Conservation (phyloP, 2,113 vertebrate species). For the Leucoraja erinaceus region DNA sequence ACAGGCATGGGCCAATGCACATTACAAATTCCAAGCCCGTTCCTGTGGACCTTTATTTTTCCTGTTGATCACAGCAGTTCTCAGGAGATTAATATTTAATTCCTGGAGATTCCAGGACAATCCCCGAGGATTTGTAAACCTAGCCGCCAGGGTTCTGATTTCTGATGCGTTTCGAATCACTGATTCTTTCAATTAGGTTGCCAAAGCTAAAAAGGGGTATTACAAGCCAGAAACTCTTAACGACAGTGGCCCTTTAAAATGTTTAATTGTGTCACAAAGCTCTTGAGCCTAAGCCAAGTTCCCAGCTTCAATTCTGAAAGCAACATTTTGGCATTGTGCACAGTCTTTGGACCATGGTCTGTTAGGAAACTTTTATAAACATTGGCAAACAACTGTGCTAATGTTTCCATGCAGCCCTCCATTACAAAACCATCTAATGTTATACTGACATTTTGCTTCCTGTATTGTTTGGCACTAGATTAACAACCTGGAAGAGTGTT, state of each 20-base stretch:
- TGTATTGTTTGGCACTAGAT: conserved; percentile 23
- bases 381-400: conserved; percentile 27
- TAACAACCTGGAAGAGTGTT: conserved; percentile 1
- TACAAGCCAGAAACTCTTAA: background rate
- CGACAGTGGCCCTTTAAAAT: conserved; percentile 7
- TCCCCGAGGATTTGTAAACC: background rate
- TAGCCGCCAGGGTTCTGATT: background rate
- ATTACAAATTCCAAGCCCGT: too few species aligned
- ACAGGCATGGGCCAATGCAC: too few species aligned
- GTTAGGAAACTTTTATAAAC: conserved; percentile 31
- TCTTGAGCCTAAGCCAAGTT: conserved; percentile 17
- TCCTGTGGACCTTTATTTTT: background rate
- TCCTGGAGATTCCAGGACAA: background rate
- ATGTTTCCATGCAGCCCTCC: conserved; percentile 25
- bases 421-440: conserved; percentile 24
- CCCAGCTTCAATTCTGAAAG: conserved; percentile 37
- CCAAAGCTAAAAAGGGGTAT: background rate
- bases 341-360: conserved; percentile 18
- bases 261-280: conserved; percentile 10
- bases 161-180: background rate
- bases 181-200: background rate
- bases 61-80: background rate
- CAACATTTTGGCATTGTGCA: conserved; percentile 28
- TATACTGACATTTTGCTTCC: conserved; percentile 3
- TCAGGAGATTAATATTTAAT: background rate